Conservation (phyloP, 2,888 invertebrate genomes). For the Drosophila basisetae region DNA sequence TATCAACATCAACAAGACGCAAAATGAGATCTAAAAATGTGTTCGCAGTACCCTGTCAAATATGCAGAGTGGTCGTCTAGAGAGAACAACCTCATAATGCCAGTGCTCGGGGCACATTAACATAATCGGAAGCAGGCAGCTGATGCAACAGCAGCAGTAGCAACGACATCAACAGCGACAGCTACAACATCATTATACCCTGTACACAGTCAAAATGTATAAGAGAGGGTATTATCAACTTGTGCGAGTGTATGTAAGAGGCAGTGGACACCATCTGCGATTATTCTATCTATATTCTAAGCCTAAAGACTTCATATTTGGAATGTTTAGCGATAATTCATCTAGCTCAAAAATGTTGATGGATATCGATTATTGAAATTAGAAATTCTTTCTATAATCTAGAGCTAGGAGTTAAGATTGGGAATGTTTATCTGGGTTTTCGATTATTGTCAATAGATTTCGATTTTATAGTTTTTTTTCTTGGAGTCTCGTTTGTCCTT, state of each 20-base stretch:
- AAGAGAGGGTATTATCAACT: neutral
- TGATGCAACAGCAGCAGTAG: constrained; percentile 45
- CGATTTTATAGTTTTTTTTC: neutral
- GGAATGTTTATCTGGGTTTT: neutral
- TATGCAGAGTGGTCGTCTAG: constrained; percentile 73
- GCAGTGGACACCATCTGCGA: neutral
- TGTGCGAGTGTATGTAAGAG: neutral
- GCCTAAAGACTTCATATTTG: neutral
- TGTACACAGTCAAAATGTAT: neutral
- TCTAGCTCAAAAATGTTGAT: neutral
- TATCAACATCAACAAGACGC: constrained; percentile 37
- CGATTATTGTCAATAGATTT: neutral
- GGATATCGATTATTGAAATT: neutral
- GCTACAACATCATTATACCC: constrained; percentile 59
- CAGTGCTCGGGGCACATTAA: constrained; percentile 72
- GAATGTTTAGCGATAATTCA: neutral
- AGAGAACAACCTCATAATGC: constrained; percentile 74
- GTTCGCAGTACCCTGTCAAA: constrained; percentile 58
- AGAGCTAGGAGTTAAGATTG: neutral
- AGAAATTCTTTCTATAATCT: neutral
- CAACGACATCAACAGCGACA: constrained; percentile 19
- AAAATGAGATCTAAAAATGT: constrained; percentile 29
- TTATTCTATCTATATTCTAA: neutral
- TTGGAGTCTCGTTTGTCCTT: neutral
- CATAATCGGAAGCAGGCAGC: constrained; percentile 69